Evolutionary conservation across 2,113 vertebrate species (phyloP).

Genomic region (Edolisoma coerulescens): DNA sequence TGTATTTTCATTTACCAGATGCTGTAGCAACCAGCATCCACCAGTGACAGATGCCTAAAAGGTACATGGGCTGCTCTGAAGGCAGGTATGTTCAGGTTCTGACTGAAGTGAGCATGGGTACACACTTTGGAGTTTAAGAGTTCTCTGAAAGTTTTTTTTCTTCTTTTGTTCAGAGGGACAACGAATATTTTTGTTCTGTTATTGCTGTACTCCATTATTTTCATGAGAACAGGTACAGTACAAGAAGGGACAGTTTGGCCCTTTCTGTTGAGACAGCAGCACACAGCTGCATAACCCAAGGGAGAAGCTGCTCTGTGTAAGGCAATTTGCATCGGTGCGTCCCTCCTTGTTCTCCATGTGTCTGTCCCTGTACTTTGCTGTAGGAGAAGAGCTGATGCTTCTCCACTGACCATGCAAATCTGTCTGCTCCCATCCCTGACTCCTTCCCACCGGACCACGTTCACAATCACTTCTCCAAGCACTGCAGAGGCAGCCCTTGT

Average conservation of each 20-base stretch:
- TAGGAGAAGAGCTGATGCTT: not conserved
- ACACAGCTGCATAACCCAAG: not conserved
- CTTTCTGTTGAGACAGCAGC: not conserved
- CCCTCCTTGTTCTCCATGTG: rapidly evolving
- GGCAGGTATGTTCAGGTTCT: not conserved
- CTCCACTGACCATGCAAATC: rapidly evolving
- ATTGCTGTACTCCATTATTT: not conserved
- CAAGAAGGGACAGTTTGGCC: not conserved
- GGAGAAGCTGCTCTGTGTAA: not conserved
- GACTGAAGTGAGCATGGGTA: not conserved
- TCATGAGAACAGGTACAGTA: not conserved
- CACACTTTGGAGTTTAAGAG: not conserved
- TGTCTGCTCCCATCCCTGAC: not conserved
- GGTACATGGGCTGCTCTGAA: not conserved
- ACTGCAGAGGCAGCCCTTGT: not conserved
- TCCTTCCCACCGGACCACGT: not conserved
- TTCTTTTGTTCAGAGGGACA: not conserved
- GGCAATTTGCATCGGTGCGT: not conserved
- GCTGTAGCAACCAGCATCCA: not conserved
- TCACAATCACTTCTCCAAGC: not conserved
- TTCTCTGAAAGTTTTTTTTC: not conserved
- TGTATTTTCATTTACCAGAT: not conserved
- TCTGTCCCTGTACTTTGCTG: not conserved
- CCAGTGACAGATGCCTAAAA: not conserved
- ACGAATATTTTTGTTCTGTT: not conserved